Conservation (phyloP, 35 echinoderm and acorn worm genomes). For the Diadema setosum region DNA sequence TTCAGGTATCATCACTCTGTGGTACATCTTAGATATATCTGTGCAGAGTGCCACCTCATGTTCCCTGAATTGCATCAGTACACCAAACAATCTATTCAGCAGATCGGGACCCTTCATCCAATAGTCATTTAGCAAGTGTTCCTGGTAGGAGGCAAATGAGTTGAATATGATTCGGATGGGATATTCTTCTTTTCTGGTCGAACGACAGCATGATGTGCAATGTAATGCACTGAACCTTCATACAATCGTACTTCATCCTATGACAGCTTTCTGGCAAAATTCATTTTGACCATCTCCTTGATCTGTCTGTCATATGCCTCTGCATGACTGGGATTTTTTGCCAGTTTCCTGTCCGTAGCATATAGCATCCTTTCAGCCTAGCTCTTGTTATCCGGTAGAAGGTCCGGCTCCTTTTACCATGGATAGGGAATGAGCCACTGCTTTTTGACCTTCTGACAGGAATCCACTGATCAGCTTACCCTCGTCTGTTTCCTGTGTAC, state of each 20-base stretch:
- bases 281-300: conserved; percentile 44
- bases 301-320: conserved; percentile 14
- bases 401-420: no score
- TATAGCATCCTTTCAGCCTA: not conserved
- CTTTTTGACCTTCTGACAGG: conserved; percentile 19
- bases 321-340: no score
- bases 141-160: conserved; percentile 6
- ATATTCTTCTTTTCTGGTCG: conserved; percentile 57
- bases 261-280: conserved; percentile 17
- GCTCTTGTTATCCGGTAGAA: not conserved
- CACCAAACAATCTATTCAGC: conserved; percentile 49
- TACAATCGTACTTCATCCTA: conserved; percentile 13
- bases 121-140: conserved; percentile 56
- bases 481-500: not conserved
- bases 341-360: no score
- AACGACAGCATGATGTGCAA: conserved; percentile 38
- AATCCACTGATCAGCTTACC: conserved; percentile 4
- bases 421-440: no score
- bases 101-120: conserved; percentile 70
- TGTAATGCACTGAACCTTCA: conserved; percentile 38
- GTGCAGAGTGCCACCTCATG: conserved; percentile 6
- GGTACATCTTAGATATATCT: conserved; percentile 34
- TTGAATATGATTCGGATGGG: conserved; percentile 32
- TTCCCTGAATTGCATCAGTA: conserved; percentile 29
- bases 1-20: conserved; percentile 23